A percentile compares a stretch with the other conserved stretches of the same genome.
Conservation (phyloP, 2,113 vertebrate species). For the Orcinus orca region DNA sequence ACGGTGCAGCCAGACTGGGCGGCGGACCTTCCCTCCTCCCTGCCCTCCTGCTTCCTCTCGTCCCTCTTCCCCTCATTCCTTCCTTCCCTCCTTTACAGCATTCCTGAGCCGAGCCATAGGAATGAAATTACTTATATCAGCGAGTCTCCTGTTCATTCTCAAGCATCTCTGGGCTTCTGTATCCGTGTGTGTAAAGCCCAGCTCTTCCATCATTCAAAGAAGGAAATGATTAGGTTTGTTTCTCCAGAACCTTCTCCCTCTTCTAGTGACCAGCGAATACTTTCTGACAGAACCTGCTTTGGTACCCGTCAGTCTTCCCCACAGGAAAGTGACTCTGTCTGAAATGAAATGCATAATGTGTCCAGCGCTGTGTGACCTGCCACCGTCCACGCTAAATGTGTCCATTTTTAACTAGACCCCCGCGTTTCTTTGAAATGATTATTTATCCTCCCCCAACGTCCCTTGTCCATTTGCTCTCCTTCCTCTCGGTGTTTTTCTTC, state of each 20-base stretch:
- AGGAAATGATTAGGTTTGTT: neutral
- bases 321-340: slow-evolving; percentile 26
- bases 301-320: slow-evolving; percentile 2
- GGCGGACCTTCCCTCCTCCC: neutral
- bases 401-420: slow-evolving; percentile 56
- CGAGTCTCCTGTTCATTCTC: neutral
- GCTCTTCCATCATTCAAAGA: neutral
- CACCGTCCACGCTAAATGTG: slow-evolving; percentile 12
- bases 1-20: neutral
- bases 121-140: neutral
- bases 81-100: neutral
- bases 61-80: neutral
- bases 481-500: neutral
- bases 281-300: slow-evolving; percentile 5
- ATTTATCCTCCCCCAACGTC: neutral
- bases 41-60: neutral
- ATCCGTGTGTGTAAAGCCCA: neutral
- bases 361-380: slow-evolving; percentile 40
- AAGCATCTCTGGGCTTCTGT: neutral
- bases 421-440: slow-evolving; percentile 21
- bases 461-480: neutral
- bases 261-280: neutral
- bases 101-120: neutral
- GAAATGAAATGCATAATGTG: neutral
- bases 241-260: neutral